A percentile compares a stretch with the other conserved stretches of the same genome.
Evolutionary conservation across 2,888 invertebrate species (phyloP).

Genomic region (Crossocerus cetratus): DNA sequence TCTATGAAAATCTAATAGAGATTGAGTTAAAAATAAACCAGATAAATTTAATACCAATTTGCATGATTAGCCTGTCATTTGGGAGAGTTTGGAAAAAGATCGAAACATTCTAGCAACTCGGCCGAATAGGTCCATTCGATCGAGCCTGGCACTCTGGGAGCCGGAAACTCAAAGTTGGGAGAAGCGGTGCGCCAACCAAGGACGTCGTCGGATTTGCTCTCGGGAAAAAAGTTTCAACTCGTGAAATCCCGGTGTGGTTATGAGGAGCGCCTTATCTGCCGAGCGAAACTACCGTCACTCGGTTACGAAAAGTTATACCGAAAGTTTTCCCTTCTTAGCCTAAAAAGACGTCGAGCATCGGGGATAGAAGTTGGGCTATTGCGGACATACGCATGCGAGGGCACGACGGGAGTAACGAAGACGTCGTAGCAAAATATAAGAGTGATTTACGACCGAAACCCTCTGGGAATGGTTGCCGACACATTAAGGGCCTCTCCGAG

Average conservation of each 20-base stretch:
- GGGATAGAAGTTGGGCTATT: slow-evolving; percentile 31
- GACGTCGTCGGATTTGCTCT: slow-evolving; percentile 57
- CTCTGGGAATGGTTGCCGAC: no score
- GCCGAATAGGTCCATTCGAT: slow-evolving; percentile 51
- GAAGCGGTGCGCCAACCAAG: slow-evolving; percentile 29
- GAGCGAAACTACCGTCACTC: slow-evolving; percentile 60
- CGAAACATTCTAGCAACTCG: slow-evolving; percentile 41
- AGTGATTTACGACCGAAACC: no score
- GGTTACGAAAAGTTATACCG: slow-evolving; percentile 60
- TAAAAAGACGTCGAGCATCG: slow-evolving; percentile 48
- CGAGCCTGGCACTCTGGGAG: slow-evolving; percentile 33
- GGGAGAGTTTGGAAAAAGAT: no score
- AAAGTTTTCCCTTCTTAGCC: slow-evolving; percentile 53
- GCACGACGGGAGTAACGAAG: slow-evolving; percentile 26
- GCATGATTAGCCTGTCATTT: no score
- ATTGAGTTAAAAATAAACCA: no score
- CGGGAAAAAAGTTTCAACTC: slow-evolving; percentile 58
- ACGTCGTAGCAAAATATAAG: slow-evolving; percentile 1
- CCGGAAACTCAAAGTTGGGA: slow-evolving; percentile 43
- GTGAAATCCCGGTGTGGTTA: slow-evolving; percentile 61
- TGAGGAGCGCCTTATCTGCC: slow-evolving; percentile 61
- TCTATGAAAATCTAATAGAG: slow-evolving; percentile 1
- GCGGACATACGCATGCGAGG: slow-evolving; percentile 15
- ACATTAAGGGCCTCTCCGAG: neutral
- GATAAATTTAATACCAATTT: neutral